Evolutionary conservation across 2,113 vertebrate species (phyloP).

Genomic region (Amblyornis subalaris): DNA sequence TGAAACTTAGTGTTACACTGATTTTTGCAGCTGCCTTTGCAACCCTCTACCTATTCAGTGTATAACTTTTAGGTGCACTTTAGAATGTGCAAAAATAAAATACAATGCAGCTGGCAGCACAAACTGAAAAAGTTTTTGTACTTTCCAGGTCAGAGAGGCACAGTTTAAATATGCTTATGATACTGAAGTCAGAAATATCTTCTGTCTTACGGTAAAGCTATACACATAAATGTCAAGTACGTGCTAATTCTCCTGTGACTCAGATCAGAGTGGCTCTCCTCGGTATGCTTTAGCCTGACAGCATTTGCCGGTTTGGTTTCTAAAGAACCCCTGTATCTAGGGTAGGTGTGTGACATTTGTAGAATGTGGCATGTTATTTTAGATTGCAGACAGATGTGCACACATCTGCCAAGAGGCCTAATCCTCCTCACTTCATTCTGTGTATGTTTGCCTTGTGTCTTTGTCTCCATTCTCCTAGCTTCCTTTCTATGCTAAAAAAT

Average conservation of each 20-base stretch:
- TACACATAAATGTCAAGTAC: not conserved
- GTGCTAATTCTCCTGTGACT: not conserved
- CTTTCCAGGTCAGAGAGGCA: not conserved
- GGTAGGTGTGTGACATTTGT: rapidly evolving
- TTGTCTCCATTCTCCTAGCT: not conserved
- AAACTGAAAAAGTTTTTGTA: not conserved
- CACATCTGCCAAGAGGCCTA: not conserved
- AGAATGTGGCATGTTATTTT: not conserved
- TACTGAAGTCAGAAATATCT: not conserved
- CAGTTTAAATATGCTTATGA: not conserved
- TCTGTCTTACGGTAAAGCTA: not conserved
- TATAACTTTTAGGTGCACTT: not conserved
- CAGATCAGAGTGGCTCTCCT: not conserved
- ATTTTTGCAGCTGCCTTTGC: not conserved
- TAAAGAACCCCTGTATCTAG: not conserved
- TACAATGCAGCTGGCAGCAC: not conserved
- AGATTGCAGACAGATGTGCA: not conserved
- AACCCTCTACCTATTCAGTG: not conserved
- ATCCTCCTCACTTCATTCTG: not conserved
- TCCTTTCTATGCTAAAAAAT: not conserved
- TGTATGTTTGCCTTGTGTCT: not conserved
- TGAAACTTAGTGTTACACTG: not conserved
- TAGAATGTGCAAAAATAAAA: not conserved
- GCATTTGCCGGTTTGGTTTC: not conserved
- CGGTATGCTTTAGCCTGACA: not conserved